Base-by-base conservation (phyloP, 2,113 vertebrate species). In the Rhineura floridana region DNA sequence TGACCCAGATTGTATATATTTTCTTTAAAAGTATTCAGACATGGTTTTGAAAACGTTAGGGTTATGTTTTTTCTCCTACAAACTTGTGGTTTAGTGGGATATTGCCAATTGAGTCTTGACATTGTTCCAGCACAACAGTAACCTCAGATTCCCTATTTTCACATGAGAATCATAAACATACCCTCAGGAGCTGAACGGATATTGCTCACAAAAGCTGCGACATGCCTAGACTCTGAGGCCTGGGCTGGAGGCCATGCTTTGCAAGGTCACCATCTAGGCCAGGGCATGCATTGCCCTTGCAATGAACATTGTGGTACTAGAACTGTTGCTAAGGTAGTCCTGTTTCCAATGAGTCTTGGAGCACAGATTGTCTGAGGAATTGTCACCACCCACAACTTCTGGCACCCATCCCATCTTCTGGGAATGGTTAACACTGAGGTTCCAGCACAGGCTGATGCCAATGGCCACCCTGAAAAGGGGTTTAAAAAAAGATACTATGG, bases 21-120 rank as follows among this genome's bases (percentile, higher is more conserved):
- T 95, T 93, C 94, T 94, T 95, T 86, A 95, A 95, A 95, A 30
- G 72, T 76, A 3, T 90, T 94, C 80, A 95, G 90, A 92, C 88
- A 92, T 4, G 91, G 93, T 92, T 95, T 92, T 93, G 86, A 93
- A 96, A 96, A 95, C 67, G 90, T 91, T 91, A 81, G 77, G 91
- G 91, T 90, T 96, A 95, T 94, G 94, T 94, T 87, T 91, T 95
- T 94, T 96, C 90, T 91, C 93, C 90, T 95, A 93, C 91, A 93
- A 95, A 96, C 90, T 92, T 96, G 95, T 91, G 95, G 95, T 96
- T 94, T 94, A 92, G 95, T 1, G 91, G 94, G 95, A 94, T 93
- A 95, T 96, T 96, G 96, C 95, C 96, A 96, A 96, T 96, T 91
- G 89, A 96, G 76, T 75, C 89, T 96, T 96, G 95, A 95, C 93